Conservation (phyloP, 2,113 vertebrate genomes). For the Procavia capensis region DNA sequence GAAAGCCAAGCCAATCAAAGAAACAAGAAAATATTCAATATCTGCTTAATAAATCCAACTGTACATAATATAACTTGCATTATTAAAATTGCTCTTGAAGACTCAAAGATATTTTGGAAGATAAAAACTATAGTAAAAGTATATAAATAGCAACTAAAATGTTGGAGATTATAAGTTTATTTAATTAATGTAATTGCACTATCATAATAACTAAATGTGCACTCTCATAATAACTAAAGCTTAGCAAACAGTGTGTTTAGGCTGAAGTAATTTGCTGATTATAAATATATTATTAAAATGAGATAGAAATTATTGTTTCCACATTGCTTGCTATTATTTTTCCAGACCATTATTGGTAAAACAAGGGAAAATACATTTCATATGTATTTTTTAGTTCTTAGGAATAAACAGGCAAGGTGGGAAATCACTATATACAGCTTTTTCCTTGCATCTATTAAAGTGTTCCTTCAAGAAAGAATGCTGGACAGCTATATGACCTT, state of each 20-base stretch:
- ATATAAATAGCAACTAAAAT: slow-evolving; percentile 54
- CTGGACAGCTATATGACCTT: background rate
- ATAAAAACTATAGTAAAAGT: slow-evolving; percentile 1
- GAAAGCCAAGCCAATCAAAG: background rate
- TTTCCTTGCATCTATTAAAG: background rate
- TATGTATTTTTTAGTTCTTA: background rate
- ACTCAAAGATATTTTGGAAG: slow-evolving; percentile 10
- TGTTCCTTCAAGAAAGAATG: background rate
- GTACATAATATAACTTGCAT: background rate
- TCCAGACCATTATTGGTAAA: background rate
- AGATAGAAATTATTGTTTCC: slow-evolving; percentile 20
- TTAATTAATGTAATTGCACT: slow-evolving; percentile 50
- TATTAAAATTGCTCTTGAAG: slow-evolving; percentile 3
- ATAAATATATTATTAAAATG: slow-evolving; percentile 44
- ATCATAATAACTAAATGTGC: background rate
- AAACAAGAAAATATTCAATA: background rate
- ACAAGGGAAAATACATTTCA: background rate
- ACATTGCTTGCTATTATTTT: background rate
- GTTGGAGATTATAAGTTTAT: slow-evolving; percentile 40
- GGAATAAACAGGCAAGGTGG: background rate
- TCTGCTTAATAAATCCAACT: background rate
- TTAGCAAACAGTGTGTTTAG: slow-evolving; percentile 41
- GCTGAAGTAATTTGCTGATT: slow-evolving; percentile 40
- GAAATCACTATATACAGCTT: background rate
- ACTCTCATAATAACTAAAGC: slow-evolving; percentile 29